Base-by-base conservation (phyloP, 92 coral and sea anemone species). In the Epizoanthus rinbou region DNA sequence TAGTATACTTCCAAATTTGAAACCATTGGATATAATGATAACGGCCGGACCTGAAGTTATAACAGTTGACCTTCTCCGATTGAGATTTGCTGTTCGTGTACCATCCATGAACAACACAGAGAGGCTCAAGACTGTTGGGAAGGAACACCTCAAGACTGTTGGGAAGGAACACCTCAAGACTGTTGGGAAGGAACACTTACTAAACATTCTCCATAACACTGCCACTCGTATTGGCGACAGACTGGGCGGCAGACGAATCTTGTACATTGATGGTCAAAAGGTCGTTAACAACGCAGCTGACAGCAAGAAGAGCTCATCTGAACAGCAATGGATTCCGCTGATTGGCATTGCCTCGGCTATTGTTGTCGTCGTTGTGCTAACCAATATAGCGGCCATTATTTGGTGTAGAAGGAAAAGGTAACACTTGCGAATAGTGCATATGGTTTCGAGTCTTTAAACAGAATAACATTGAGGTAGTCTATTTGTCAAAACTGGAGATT, bases 1-100 rank as follows among this genome's bases (percentile, higher is more conserved):
- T 28, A 74, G 79, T 2, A 16, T 15, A 74, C 24, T 53, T 50
- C 80, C 65, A 74, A 56, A 63, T 28, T 23, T 74, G 56, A 56
- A 31, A 24, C 80, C 80, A 50, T 43, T 9, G 39, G 80, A 54
- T 24, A 45, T 74, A 13, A 31, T 56, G 28, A 8, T 56, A 14
- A 35, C 28, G 6, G 35, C 43, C 2, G 10, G 37, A 5, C 65
- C 80, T 18, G 43, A 56, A 74, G 50, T 5, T 25, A 62, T 74
- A 16, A 17, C 80, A 25, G 80, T 24, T 31, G 80, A 74, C 13
- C 80, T 74, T 74, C 80, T 74, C 3, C 80, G 65, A 31, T 64
- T 74, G 56, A 39, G 45, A 53, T 56, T 74, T 74, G 64, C 64
- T 15, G n/a, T 54, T 43, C 80, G 28, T 2, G 6, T 54, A 14